Percentiles rank a stretch among this genome's conserved stretches.
phyloP scores from a whole-genome alignment of 1,140 invertebrate species.

The Drosophila paulistorum region DNA sequence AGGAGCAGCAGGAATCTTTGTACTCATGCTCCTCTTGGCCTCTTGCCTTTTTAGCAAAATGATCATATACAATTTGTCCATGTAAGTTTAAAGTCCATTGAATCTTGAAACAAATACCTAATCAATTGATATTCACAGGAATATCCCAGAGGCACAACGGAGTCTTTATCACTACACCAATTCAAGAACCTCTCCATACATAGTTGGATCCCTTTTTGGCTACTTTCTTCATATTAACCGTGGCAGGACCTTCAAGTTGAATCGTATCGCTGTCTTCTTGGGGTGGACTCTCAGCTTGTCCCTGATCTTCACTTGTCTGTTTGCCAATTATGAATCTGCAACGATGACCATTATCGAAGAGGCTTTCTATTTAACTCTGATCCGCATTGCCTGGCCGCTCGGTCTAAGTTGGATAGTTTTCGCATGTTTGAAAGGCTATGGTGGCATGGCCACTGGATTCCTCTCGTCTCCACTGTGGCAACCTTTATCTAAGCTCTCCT shows the following conservation, averaged over 20 bases:
- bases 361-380: conserved; percentile 86
- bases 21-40: conserved; percentile 37
- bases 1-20: conserved; percentile 40
- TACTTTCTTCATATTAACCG: conserved; percentile 61
- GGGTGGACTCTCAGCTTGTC: conserved; percentile 63
- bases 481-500: conserved; percentile 83
- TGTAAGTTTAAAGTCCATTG: conserved; percentile 12
- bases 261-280: conserved; percentile 41
- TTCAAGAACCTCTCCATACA: conserved; percentile 59
- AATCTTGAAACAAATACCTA: background rate
- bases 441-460: conserved; percentile 84
- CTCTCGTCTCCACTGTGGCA: conserved; percentile 84
- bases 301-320: conserved; percentile 56
- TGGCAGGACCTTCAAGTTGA: conserved; percentile 42
- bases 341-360: conserved; percentile 77
- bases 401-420: conserved; percentile 88
- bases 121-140: background rate
- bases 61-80: conserved; percentile 50
- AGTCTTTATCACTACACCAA: conserved; percentile 46
- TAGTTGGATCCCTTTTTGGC: conserved; percentile 69
- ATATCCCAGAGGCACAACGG: background rate
- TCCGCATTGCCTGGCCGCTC: conserved; percentile 86
- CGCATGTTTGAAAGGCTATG: conserved; percentile 87
- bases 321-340: conserved; percentile 54
- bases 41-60: conserved; percentile 58